phyloP scores from a whole-genome alignment of 2,113 vertebrate genomes.

The Egretta garzetta region DNA sequence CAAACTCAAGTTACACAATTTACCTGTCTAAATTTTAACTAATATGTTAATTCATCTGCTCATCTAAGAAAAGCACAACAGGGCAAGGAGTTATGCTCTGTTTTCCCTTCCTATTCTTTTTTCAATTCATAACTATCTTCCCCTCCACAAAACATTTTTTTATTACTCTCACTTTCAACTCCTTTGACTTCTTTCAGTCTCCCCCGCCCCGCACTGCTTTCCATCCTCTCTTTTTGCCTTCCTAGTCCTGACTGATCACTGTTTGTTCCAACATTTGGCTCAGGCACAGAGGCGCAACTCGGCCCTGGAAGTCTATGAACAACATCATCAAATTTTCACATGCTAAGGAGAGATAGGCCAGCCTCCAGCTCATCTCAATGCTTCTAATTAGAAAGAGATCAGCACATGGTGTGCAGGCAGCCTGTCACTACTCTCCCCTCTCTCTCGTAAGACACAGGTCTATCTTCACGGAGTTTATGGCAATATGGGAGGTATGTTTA shows the following conservation, averaged over 20 bases:
- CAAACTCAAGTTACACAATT: background rate
- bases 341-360: background rate
- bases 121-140: background rate
- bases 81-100: background rate
- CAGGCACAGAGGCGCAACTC: background rate
- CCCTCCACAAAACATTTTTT: background rate
- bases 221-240: background rate
- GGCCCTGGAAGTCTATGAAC: constrained; percentile 20
- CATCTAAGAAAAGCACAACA: background rate
- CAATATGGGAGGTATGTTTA: background rate
- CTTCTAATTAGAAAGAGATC: constrained; percentile 2
- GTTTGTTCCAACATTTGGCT: constrained; percentile 5
- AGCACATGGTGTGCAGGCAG: background rate
- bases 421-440: background rate
- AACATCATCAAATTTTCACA: constrained; percentile 1
- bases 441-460: background rate
- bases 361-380: background rate
- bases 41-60: background rate
- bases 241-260: background rate
- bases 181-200: background rate
- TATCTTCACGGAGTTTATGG: background rate
- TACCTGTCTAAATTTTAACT: background rate
- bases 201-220: background rate
- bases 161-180: background rate
- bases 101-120: background rate